Conservation (phyloP, 2,113 vertebrate genomes). For the Carassius carassius region DNA sequence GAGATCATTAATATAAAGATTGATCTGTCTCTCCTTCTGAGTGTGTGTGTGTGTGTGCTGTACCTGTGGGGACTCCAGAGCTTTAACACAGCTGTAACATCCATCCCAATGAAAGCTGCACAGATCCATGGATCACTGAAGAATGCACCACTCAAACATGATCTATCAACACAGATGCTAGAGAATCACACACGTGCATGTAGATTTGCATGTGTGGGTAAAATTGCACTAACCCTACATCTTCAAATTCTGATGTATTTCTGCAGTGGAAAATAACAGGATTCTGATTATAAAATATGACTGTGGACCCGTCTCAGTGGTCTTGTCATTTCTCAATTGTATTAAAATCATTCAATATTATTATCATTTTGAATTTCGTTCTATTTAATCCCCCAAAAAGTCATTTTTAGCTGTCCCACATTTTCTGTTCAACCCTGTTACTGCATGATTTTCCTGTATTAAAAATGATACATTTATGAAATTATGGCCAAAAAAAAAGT, state of each 20-base stretch:
- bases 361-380: not conserved
- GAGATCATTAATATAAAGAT: slow-evolving; percentile 57
- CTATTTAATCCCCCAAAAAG: not conserved
- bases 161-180: not conserved
- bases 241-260: not conserved
- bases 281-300: not conserved
- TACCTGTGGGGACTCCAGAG: slow-evolving; percentile 31
- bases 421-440: not conserved
- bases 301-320: not conserved
- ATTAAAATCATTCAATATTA: not conserved
- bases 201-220: not conserved
- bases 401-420: not conserved
- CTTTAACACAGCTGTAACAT: slow-evolving; percentile 31
- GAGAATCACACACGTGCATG: not conserved
- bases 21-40: slow-evolving; percentile 32
- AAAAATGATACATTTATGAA: not conserved
- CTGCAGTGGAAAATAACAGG: no score
- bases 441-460: not conserved
- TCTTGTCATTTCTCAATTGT: not conserved
- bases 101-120: slow-evolving; percentile 7
- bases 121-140: slow-evolving; percentile 9
- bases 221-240: no score
- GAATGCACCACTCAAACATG: slow-evolving; percentile 41
- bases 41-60: not conserved
- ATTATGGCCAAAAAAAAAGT: not conserved